Evolutionary conservation across 2,888 invertebrate genomes (phyloP), one percentile per base, ranked within the genome.

Genomic region (Drosophila formosana): DNA sequence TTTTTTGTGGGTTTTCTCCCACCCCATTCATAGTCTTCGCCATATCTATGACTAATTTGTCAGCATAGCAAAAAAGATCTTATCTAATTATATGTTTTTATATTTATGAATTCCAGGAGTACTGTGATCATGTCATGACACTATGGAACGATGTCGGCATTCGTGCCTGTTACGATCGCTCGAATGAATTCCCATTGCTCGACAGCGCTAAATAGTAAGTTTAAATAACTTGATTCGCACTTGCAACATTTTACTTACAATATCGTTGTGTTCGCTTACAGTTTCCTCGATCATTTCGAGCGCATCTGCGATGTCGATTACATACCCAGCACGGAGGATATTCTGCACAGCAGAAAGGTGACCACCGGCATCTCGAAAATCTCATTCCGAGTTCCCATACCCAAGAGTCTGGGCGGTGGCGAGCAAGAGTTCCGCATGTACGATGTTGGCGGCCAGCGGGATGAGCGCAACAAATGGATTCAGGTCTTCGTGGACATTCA

Each of bases 131-230:
- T 81, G 95, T 96, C 0, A 92, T 94, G 79, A 91, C 90, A 2
- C 90, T 96, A 1, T 97, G 96, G 96, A 92, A 92, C 4, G 96
- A 97, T 90, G 92, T 92, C 1, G 96, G 96, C 0, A 95, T 97
- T 2, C 94, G 95, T 86, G 94, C 95, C 81, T 95, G 95, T 74
- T 96, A 94, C 82, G 93, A 93, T 76, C 93, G 96, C 82, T 95
- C 96, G 0, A 95, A 96, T 90, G 96, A 96, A 90, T 96, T 95
- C 88, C 96, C 96, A 87, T 93, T 97, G 2, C 95, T 96, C 46
- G 97, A 97, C 85, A 96, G 96, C 88, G 96, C 96, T 7, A 95
- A 96, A 94, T 96, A 96, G 97, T 97, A 93, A 95, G 96, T 94
- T 0, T 0, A 0, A 9, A 0, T 0, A 25, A 5, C 18, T 8